Percentiles rank a stretch among this genome's conserved stretches.
These are phyloP conservation scores for Anthonomus grandis DNA, from an alignment of 1,140 invertebrate genomes.

Conservation along the genomic window DNA sequence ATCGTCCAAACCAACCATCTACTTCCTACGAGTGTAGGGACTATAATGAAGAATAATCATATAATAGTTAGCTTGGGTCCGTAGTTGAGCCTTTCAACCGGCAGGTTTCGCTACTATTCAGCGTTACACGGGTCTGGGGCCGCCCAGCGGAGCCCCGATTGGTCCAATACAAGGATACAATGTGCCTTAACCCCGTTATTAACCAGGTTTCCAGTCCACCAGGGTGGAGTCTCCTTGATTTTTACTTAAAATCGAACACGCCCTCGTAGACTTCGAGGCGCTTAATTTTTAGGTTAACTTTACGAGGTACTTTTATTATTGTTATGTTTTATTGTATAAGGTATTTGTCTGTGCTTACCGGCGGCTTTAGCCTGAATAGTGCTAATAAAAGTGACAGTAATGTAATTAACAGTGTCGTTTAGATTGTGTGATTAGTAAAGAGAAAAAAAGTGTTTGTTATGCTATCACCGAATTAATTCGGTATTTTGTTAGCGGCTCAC, in stretches of 20 bases:
- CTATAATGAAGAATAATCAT: constrained; percentile 52
- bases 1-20: constrained; percentile 48
- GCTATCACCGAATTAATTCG: no score
- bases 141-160: constrained; percentile 22
- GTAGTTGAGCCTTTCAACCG: constrained; percentile 32
- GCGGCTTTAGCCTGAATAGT: no score
- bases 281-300: constrained; percentile 11
- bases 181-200: constrained; percentile 7
- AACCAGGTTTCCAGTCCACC: constrained; percentile 4
- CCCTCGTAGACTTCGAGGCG: constrained; percentile 2
- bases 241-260: neutral
- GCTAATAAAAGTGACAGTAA: no score
- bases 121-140: constrained; percentile 23
- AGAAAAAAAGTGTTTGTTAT: no score
- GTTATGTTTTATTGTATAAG: no score
- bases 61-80: constrained; percentile 48
- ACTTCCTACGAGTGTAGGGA: constrained; percentile 50
- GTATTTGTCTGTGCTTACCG: no score
- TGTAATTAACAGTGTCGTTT: no score
- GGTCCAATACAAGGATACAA: neutral
- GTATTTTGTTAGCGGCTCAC: no score
- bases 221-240: neutral
- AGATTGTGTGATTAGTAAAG: no score
- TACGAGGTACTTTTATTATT: constrained; percentile 4
- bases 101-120: constrained; percentile 44